phyloP scores from a whole-genome alignment of 2,888 invertebrate species.

The Parascotia fuliginaria region DNA sequence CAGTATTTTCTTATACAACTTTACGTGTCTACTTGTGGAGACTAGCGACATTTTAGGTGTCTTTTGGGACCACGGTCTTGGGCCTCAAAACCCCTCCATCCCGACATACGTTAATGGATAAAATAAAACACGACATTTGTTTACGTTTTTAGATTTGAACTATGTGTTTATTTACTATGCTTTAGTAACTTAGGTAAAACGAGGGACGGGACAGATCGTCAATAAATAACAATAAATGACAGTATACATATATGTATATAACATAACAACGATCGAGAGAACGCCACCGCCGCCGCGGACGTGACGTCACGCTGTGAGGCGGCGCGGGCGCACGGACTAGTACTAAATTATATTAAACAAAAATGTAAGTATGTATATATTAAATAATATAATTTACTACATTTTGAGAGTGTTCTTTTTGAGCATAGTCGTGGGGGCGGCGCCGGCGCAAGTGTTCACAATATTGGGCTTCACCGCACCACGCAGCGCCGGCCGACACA shows the following conservation, averaged over 20 bases:
- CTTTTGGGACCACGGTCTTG: too few relatives aligned
- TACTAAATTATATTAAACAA: slow-evolving; percentile 3
- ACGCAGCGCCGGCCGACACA: too few relatives aligned
- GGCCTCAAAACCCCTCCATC: too few relatives aligned
- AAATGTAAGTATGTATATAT: not conserved
- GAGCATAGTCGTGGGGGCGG: slow-evolving; percentile 7
- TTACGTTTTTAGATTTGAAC: slow-evolving; percentile 53
- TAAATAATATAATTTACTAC: not conserved
- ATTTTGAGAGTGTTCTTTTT: slow-evolving; percentile 4
- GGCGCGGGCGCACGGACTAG: too few relatives aligned
- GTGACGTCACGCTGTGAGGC: too few relatives aligned
- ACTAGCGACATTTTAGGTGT: too few relatives aligned
- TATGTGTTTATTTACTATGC: slow-evolving; percentile 69
- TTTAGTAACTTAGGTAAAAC: slow-evolving; percentile 69
- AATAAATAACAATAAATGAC: slow-evolving; percentile 47
- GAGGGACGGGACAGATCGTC: slow-evolving; percentile 82
- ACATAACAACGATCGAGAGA: not conserved
- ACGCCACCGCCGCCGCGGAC: not conserved
- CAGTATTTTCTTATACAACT: too few relatives aligned
- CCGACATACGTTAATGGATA: slow-evolving; percentile 7
- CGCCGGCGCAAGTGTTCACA: not conserved
- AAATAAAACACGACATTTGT: slow-evolving; percentile 37
- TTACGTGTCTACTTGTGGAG: too few relatives aligned
- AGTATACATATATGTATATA: slow-evolving; percentile 6
- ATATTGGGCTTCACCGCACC: too few relatives aligned